Evolutionary conservation across 2,888 invertebrate species (phyloP).

Genomic region (Helicoverpa assulta): DNA sequence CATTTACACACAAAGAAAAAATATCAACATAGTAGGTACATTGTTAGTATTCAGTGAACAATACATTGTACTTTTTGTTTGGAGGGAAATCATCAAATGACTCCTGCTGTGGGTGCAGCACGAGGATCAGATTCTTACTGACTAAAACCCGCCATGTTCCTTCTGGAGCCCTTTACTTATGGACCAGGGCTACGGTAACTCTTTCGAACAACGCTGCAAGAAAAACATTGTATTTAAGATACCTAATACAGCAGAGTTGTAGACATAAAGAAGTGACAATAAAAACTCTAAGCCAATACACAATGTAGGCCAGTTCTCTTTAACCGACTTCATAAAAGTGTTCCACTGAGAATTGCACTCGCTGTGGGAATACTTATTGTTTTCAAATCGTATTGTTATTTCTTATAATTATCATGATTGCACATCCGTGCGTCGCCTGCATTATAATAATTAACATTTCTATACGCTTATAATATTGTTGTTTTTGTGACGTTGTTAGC

Average conservation of each 20-base stretch:
- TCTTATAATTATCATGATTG: slow-evolving; percentile 51
- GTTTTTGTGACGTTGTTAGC: slow-evolving; percentile 24
- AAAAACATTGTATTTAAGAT: no score
- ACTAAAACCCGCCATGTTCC: no score
- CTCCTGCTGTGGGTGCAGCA: no score
- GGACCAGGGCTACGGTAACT: no score
- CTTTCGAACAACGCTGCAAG: no score
- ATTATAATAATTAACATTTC: slow-evolving; percentile 40
- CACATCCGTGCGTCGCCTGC: slow-evolving; percentile 29
- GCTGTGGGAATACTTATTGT: slow-evolving; percentile 43
- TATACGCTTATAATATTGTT: slow-evolving; percentile 38
- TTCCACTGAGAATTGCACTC: slow-evolving; percentile 19
- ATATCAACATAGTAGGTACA: no score
- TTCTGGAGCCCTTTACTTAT: no score
- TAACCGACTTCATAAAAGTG: slow-evolving; percentile 29
- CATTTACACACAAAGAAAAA: no score
- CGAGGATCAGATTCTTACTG: no score
- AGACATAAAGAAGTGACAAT: not conserved
- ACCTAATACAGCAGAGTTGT: not conserved
- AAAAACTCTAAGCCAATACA: slow-evolving; percentile 7
- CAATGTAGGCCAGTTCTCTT: slow-evolving; percentile 26
- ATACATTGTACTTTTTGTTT: no score
- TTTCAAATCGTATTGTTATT: slow-evolving; percentile 48
- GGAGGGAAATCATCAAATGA: no score
- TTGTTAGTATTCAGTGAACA: no score